phyloP scores from a whole-genome alignment of 2,113 vertebrate species.

The Rhynchomys soricoides region DNA sequence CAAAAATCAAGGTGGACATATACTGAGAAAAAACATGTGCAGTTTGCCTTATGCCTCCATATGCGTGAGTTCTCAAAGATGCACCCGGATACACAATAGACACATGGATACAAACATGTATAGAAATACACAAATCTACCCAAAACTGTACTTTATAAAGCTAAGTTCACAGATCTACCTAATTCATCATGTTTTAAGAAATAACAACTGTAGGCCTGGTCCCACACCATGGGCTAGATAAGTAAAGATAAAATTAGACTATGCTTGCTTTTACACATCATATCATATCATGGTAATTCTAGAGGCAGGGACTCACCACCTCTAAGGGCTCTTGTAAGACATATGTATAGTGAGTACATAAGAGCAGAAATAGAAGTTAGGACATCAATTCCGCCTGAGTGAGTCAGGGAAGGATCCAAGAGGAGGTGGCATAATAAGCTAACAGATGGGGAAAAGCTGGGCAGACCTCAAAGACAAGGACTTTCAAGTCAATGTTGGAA shows the following conservation, averaged over 20 bases:
- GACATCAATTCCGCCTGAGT: not conserved
- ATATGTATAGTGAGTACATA: not conserved
- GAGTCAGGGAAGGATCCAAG: not conserved
- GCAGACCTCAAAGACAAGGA: not conserved
- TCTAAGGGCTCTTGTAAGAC: not conserved
- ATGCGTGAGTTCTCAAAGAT: not conserved
- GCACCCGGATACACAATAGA: not conserved
- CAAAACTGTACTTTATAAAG: not conserved
- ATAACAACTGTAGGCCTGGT: not conserved
- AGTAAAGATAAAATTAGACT: not conserved
- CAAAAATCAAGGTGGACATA: not conserved
- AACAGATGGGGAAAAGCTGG: constrained; percentile 12
- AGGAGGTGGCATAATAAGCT: not conserved
- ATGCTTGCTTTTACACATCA: not conserved
- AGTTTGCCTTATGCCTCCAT: not conserved
- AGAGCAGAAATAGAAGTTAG: not conserved
- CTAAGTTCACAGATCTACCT: not conserved
- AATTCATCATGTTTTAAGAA: not conserved
- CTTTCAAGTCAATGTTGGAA: not conserved
- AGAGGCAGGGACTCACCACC: not conserved
- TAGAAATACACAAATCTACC: not conserved
- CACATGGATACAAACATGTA: not conserved
- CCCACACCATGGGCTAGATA: accelerated
- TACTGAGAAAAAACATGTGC: not conserved
- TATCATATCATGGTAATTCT: not conserved